phyloP scores from a whole-genome alignment of 1,140 invertebrate species.

The Plodia interpunctella region DNA sequence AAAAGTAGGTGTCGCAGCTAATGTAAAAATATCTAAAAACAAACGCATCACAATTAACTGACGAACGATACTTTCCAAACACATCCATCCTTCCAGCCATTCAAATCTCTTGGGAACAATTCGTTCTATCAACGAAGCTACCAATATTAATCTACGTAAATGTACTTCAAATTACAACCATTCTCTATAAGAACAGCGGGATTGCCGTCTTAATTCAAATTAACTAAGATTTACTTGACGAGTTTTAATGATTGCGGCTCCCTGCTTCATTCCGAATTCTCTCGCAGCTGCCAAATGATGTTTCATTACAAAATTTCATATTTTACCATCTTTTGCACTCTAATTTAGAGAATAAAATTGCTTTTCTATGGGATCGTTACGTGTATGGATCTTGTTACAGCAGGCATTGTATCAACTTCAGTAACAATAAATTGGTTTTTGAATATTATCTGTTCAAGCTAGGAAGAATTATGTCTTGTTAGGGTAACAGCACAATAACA shows the following conservation, averaged over 20 bases:
- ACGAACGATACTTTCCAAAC: not conserved
- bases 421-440: not conserved
- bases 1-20: too few relatives aligned
- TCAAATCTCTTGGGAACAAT: constrained; percentile 14
- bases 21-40: too few relatives aligned
- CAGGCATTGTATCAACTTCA: not conserved
- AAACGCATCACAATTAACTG: not conserved
- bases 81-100: constrained; percentile 11
- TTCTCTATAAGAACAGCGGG: constrained; percentile 14
- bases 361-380: not conserved
- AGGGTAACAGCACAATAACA: too few relatives aligned
- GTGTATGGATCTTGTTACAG: constrained; percentile 4
- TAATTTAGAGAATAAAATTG: constrained; percentile 9
- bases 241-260: constrained; percentile 22
- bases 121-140: constrained; percentile 17
- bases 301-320: constrained; percentile 17
- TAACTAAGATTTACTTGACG: constrained; percentile 23
- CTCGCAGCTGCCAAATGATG: constrained; percentile 8
- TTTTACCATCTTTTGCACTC: constrained; percentile 13
- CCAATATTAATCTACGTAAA: constrained; percentile 20
- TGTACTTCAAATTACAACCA: constrained; percentile 18
- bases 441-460: too few relatives aligned
- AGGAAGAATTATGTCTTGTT: too few relatives aligned
- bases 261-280: constrained; percentile 9
- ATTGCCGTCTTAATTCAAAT: constrained; percentile 26